phyloP scores from a whole-genome alignment of 2,797 vertebrate species.

The Threskiornis aethiopicus region DNA sequence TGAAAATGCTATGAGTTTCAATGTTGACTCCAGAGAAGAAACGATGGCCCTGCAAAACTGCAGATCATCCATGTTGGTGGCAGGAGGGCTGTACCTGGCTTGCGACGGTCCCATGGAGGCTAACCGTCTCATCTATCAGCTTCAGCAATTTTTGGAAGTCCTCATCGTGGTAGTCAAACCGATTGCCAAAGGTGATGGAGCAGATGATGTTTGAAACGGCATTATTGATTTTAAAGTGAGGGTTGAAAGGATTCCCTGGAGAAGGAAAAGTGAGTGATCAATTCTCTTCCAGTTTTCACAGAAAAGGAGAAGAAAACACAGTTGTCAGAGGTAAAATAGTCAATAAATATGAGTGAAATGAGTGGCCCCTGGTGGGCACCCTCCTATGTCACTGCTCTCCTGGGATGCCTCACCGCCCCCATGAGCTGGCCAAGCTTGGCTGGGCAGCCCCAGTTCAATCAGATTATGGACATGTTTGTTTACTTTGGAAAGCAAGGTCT shows the following conservation, averaged over 20 bases:
- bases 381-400: not conserved
- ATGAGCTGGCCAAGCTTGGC: not conserved
- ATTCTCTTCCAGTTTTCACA: not conserved
- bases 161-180: conserved; percentile 69
- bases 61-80: rapidly evolving
- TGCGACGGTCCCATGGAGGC: rapidly evolving
- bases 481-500: not conserved
- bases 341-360: rapidly evolving
- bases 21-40: not conserved
- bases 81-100: conserved; percentile 34
- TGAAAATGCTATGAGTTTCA: rapidly evolving
- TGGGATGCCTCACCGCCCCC: rapidly evolving
- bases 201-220: conserved; percentile 75
- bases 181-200: conserved; percentile 68
- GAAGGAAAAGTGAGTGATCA: not conserved
- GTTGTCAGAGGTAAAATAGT: not conserved
- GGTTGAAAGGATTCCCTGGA: conserved; percentile 71
- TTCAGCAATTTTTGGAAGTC: conserved; percentile 63
- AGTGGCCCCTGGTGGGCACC: not conserved
- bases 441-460: not conserved
- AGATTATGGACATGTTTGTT: not conserved
- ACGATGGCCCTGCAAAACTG: not conserved
- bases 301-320: not conserved
- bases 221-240: conserved; percentile 61
- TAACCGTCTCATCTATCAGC: not conserved